phyloP scores from a whole-genome alignment of 2,888 invertebrate genomes.

The Drosophila macrothrix region DNA sequence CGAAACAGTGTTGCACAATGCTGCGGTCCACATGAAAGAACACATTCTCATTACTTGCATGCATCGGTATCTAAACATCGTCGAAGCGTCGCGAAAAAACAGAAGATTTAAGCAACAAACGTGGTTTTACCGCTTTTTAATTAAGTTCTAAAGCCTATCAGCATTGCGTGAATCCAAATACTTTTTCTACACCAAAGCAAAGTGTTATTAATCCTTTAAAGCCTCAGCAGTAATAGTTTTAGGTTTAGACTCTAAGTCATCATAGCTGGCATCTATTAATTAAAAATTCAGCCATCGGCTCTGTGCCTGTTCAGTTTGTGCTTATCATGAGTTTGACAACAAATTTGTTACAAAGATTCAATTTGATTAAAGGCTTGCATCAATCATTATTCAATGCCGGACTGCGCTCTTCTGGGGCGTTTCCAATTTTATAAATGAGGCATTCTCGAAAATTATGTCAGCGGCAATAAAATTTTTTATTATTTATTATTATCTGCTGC shows the following conservation, averaged over 20 bases:
- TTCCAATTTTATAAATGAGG: background rate
- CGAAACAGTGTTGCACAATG: slow-evolving; percentile 41
- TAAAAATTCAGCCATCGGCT: background rate
- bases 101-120: slow-evolving; percentile 24
- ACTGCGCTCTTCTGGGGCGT: background rate
- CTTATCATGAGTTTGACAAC: background rate
- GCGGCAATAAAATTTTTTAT: background rate
- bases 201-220: slow-evolving; percentile 57
- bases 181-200: slow-evolving; percentile 11
- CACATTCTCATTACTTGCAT: slow-evolving; percentile 42
- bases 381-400: background rate
- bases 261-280: background rate
- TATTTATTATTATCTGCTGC: background rate
- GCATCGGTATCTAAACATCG: background rate
- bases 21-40: slow-evolving; percentile 20
- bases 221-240: background rate
- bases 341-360: background rate
- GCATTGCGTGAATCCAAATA: slow-evolving; percentile 40
- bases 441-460: background rate
- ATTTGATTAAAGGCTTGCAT: background rate
- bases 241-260: background rate
- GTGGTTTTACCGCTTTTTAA: slow-evolving; percentile 40
- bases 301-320: background rate
- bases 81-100: background rate
- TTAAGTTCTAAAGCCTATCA: slow-evolving; percentile 49